Evolutionary conservation across 1,140 invertebrate species (phyloP).

Genomic region (Orussus abietinus): DNA sequence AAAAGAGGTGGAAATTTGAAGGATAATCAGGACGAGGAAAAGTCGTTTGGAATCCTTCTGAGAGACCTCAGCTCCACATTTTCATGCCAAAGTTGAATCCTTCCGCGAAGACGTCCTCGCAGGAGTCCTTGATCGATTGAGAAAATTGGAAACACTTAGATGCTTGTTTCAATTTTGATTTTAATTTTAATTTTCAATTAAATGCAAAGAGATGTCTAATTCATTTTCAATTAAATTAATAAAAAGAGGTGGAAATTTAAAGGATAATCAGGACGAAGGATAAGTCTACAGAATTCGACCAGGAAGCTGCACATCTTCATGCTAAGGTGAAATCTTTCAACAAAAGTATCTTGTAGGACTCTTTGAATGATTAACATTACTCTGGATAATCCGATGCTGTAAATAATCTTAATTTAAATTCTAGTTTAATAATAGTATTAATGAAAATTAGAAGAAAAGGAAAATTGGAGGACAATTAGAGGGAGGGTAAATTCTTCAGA

Average conservation of each 20-base stretch:
- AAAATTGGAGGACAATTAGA: neutral
- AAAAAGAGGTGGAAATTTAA: neutral
- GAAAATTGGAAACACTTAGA: conserved; percentile 14
- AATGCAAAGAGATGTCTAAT: neutral
- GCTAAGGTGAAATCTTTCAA: too few relatives aligned
- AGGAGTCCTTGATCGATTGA: conserved; percentile 28
- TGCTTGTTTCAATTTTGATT: conserved; percentile 11
- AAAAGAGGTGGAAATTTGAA: conserved; percentile 1
- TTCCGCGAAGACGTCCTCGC: conserved; percentile 30
- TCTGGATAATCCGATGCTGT: too few relatives aligned
- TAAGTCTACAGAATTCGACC: too few relatives aligned
- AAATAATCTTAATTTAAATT: too few relatives aligned
- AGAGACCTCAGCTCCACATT: conserved; percentile 60
- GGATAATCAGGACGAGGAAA: neutral
- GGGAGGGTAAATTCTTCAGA: conserved; percentile 13
- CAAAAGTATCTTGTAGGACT: too few relatives aligned
- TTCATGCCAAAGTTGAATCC: conserved; percentile 60
- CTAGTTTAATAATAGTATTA: too few relatives aligned
- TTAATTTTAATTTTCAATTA: too few relatives aligned
- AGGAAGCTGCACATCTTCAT: too few relatives aligned
- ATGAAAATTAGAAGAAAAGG: too few relatives aligned
- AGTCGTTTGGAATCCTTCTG: conserved; percentile 17
- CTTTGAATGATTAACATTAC: too few relatives aligned
- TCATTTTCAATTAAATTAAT: neutral
- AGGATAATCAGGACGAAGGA: too few relatives aligned